These are phyloP conservation scores for Ochropleura leucogaster DNA, from an alignment of 2,888 invertebrate species.

Conservation along the genomic window DNA sequence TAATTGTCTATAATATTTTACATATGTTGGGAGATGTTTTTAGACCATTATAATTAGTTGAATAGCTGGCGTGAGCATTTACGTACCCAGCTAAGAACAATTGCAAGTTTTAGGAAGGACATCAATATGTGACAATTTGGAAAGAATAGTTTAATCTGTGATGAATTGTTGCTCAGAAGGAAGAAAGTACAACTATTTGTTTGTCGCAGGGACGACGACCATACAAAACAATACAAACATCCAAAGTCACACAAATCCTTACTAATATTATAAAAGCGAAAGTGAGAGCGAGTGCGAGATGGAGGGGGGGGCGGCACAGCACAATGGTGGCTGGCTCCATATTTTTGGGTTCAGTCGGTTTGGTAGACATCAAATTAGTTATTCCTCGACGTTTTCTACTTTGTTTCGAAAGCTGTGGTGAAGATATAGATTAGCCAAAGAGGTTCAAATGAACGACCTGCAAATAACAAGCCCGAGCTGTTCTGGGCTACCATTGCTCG, in stretches of 20 bases:
- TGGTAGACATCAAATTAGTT: not conserved
- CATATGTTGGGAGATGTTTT: not conserved
- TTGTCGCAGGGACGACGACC: too few species aligned
- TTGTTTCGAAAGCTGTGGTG: not conserved
- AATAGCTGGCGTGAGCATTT: too few species aligned
- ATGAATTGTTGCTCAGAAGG: not conserved
- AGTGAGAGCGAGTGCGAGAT: too few species aligned
- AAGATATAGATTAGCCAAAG: not conserved
- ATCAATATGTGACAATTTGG: not conserved
- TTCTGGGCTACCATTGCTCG: not conserved
- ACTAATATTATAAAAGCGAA: too few species aligned
- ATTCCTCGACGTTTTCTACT: not conserved
- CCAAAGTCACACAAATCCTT: too few species aligned
- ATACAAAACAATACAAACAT: too few species aligned
- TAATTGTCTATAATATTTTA: slow-evolving; percentile 1
- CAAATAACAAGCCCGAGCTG: not conserved
- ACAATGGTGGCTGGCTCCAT: not conserved
- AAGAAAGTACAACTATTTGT: not conserved
- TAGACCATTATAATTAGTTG: not conserved
- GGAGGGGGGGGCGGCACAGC: too few species aligned
- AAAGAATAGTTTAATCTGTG: not conserved
- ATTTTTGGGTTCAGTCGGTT: not conserved
- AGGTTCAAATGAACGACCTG: not conserved
- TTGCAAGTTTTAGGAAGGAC: not conserved
- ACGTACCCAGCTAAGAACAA: not conserved